Evolutionary conservation across 1,140 invertebrate genomes (phyloP), one percentile per base, ranked within the genome.

Genomic region (Apis laboriosa): DNA sequence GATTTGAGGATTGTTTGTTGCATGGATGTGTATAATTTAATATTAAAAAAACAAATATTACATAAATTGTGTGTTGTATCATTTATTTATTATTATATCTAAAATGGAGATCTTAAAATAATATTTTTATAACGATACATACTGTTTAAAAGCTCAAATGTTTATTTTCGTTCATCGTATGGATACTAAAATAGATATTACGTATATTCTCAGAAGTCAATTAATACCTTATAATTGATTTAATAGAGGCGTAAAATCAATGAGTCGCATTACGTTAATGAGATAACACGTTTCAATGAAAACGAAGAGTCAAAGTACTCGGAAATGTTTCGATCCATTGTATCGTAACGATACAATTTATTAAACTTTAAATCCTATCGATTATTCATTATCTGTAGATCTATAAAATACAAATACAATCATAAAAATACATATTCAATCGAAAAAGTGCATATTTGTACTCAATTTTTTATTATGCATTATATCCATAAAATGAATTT

Each of bases 261-360:
- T 79, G 67, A 72, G n/a, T 21, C 56, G 67, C 43, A 72, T 79
- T 79, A 79, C 43, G 43, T 63, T 79, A 79, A 79, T 79, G 77
- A 79, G 24, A 34, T n/a, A 15, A 2, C 43, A 49, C 5, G 67
- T 61, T 61, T 63, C 24, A 53, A 28, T 61, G 77, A 51, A 21
- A 28, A 3, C 24, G 24, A 43, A 7, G 53, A 79, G 77, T 79
- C 77, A 63, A 72, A 17, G 56, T 53, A 79, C 67, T 61, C 43
- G 55, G 12, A 21, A 58, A 24, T 8, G 60, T 21, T 17, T 7
- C 13, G 4, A 55, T 34, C 17, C 17, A n/a, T 56, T 8, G 2
- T 68, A 8, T 19, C 19, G 19, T 7, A 1, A 11, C 2, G 3
- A 28, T 1, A n/a, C 17, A 21, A 43, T 34, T 73, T 58, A n/a